A percentile compares a stretch with the other conserved stretches of the same genome.
Evolutionary conservation across 2,113 vertebrate species (phyloP).

Genomic region (Suricata suricatta): DNA sequence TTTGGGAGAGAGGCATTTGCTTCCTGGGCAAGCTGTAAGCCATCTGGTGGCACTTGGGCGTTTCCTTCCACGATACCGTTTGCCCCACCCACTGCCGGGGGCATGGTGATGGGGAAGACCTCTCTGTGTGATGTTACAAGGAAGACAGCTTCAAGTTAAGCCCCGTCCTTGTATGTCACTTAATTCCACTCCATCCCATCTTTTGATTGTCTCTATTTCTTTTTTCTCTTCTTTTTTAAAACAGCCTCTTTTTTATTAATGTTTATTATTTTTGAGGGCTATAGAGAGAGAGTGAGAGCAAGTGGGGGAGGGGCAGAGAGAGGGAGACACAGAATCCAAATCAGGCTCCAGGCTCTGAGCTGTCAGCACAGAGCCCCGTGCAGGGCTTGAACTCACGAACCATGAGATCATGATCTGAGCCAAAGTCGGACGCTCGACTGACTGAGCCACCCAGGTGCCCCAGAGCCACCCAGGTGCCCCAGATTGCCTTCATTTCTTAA

Average conservation of each 20-base stretch:
- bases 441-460: too few species aligned
- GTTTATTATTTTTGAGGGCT: too few species aligned
- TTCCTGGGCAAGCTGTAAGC: conserved; percentile 56
- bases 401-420: too few species aligned
- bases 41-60: conserved; percentile 68
- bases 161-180: fast-evolving
- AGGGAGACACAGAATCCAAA: too few species aligned
- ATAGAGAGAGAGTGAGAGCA: too few species aligned
- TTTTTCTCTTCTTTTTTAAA: too few species aligned
- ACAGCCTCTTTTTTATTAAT: too few species aligned
- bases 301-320: too few species aligned
- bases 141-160: not conserved
- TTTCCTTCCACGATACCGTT: conserved; percentile 57
- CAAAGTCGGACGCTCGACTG: fast-evolving
- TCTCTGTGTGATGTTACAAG: not conserved
- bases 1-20: conserved; percentile 52
- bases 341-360: too few species aligned
- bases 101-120: not conserved
- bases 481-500: not conserved
- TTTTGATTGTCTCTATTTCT: not conserved
- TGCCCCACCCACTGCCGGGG: not conserved
- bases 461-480: too few species aligned
- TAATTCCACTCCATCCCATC: not conserved
- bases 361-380: too few species aligned
- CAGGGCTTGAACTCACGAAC: too few species aligned